Conservation (phyloP, 30 jellyfish, hydroid and myxozoan genomes). For the Pseudorhiza aurosa region DNA sequence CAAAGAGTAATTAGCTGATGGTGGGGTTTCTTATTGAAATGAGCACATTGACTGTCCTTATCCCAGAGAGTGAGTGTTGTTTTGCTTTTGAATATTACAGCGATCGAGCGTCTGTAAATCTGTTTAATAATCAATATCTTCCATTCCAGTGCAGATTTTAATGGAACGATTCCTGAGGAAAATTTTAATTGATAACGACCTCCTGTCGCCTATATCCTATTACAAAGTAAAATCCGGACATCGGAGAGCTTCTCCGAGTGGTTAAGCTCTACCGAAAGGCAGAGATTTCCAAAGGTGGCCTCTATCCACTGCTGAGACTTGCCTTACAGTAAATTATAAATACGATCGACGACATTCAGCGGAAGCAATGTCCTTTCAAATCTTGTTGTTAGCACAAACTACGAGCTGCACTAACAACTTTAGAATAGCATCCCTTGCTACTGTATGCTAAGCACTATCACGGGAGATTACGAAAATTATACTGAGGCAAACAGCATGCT, state of each 20-base stretch:
- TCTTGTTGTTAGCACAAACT: conserved; percentile 25
- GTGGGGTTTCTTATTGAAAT: not conserved
- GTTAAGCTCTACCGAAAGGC: conserved; percentile 75
- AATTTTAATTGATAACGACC: conserved; percentile 54
- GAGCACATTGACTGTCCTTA: not conserved
- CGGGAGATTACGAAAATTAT: conserved; percentile 22
- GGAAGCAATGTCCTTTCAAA: conserved; percentile 45
- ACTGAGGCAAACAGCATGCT: not conserved
- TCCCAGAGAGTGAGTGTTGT: conserved; percentile 19
- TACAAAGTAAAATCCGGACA: conserved; percentile 75
- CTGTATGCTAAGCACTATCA: conserved; percentile 41
- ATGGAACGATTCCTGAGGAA: conserved; percentile 50
- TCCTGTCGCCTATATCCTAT: conserved; percentile 74
- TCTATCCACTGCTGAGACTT: conserved; percentile 61
- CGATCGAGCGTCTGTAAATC: conserved; percentile 49
- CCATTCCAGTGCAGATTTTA: conserved; percentile 68
- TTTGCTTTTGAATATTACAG: conserved; percentile 6
- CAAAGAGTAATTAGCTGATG: not conserved
- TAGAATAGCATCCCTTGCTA: conserved; percentile 18
- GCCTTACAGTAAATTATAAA: conserved; percentile 38
- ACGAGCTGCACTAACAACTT: conserved; percentile 28
- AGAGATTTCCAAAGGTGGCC: conserved; percentile 73
- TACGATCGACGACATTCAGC: conserved; percentile 34
- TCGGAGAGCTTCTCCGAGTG: conserved; percentile 72
- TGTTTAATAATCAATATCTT: conserved; percentile 51